Conservation (phyloP, 1,140 invertebrate genomes). For the Planococcus citri region DNA sequence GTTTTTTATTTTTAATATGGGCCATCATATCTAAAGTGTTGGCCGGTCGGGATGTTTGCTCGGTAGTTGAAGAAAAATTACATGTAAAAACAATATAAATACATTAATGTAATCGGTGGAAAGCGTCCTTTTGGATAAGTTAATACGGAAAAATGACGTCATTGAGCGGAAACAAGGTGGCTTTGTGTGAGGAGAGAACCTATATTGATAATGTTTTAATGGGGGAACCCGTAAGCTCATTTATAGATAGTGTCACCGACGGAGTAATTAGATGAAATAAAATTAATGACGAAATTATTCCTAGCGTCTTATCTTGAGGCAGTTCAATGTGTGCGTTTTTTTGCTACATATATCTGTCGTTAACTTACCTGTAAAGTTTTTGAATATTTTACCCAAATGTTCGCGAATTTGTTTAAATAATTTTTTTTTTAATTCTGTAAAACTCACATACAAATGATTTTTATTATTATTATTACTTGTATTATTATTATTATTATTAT, state of each 20-base stretch:
- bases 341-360: no score
- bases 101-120: not conserved
- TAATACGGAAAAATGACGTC: not conserved
- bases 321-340: not conserved
- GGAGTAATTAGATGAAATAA: constrained; percentile 3
- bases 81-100: not conserved
- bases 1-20: not conserved
- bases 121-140: constrained; percentile 1
- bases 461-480: no score
- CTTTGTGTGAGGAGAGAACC: not conserved
- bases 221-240: not conserved
- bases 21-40: not conserved
- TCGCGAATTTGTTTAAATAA: no score
- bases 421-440: no score
- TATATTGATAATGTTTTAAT: not conserved
- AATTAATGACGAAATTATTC: constrained; percentile 8
- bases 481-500: no score
- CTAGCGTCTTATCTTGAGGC: not conserved
- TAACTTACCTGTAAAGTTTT: no score
- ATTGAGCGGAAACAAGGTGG: not conserved
- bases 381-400: no score
- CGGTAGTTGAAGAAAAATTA: not conserved
- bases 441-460: no score
- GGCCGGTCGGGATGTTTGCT: not conserved
- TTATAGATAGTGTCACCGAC: not conserved